Base-by-base conservation (phyloP, 2,888 invertebrate genomes). In the Drosophila neutralis region DNA sequence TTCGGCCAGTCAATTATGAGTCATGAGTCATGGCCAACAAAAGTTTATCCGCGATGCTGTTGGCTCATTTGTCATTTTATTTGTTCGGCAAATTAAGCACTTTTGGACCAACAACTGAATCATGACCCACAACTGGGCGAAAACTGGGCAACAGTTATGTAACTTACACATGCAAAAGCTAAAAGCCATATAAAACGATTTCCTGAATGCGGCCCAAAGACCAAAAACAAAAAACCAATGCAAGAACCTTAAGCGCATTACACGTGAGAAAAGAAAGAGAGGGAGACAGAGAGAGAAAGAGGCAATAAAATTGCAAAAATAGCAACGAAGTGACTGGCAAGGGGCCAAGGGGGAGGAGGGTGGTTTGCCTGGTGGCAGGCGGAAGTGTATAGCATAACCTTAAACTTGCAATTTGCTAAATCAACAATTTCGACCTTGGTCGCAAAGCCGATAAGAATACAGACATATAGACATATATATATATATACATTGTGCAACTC, bases 101-200 rank as follows among this genome's bases (percentile, higher is more conserved):
- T 29, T 59, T 68, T n/a, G 59, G 36, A 29, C 35, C 42, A 51
- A 15, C 10, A 24, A 53, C 63, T 72, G 80, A 82, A 54, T 82
- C 82, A 80, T 69, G 38, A 45, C 57, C 60, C 65, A 54, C 29
- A 68, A 24, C 45, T 24, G 45, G 40, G 40, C 11, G n/a, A 11
- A 42, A 38, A 7, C 38, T 18, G 54, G 56, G 62, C 42, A 57
- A 27, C 64, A 71, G 76, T 85, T 85, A 79, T 87, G 85, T 74
- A 84, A 87, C 77, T 70, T 62, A 64, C 52, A 64, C 82, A 76
- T 73, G 78, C 69, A 51, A 52, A 60, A 42, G 5, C n/a, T 67
- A 66, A 78, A 86, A 82, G 83, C 86, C 83, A 83, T 80, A 85
- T 64, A 83, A 87, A 83, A 73, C 61, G 73, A 87, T 87, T 87